Evolutionary conservation across 1,140 invertebrate species (phyloP).

Genomic region (Ctenoplectra terminalis): DNA sequence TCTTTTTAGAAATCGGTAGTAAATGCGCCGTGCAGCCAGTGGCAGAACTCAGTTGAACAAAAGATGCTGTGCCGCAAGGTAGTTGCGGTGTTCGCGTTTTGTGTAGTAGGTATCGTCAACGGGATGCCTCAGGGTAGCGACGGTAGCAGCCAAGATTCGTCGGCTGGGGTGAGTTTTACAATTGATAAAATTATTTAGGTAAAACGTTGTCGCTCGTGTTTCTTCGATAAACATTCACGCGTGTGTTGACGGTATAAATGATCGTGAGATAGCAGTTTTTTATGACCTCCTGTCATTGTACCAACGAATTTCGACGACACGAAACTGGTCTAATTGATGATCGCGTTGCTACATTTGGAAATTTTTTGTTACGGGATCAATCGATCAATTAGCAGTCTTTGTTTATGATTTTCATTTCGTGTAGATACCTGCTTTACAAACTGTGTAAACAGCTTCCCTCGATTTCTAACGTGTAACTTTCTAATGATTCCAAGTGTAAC

Average conservation of each 20-base stretch:
- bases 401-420: too few relatives aligned
- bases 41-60: slow-evolving; percentile 66
- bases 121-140: slow-evolving; percentile 48
- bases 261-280: too few relatives aligned
- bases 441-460: background rate
- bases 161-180: slow-evolving; percentile 60
- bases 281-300: too few relatives aligned
- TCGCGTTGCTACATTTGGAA: too few relatives aligned
- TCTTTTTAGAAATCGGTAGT: slow-evolving; percentile 52
- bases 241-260: too few relatives aligned
- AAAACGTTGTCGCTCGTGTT: too few relatives aligned
- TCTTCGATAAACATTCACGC: too few relatives aligned
- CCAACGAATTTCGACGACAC: too few relatives aligned
- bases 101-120: slow-evolving; percentile 45
- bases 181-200: too few relatives aligned
- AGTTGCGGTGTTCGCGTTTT: slow-evolving; percentile 54
- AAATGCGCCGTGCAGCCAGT: slow-evolving; percentile 13
- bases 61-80: slow-evolving; percentile 75
- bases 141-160: slow-evolving; percentile 14
- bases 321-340: too few relatives aligned
- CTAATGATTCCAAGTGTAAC: background rate
- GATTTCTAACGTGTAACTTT: background rate
- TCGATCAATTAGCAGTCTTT: too few relatives aligned
- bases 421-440: background rate
- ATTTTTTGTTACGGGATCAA: too few relatives aligned